Base-by-base conservation (phyloP, 2,888 invertebrate genomes). In the Caenorhabditis sp. region DNA sequence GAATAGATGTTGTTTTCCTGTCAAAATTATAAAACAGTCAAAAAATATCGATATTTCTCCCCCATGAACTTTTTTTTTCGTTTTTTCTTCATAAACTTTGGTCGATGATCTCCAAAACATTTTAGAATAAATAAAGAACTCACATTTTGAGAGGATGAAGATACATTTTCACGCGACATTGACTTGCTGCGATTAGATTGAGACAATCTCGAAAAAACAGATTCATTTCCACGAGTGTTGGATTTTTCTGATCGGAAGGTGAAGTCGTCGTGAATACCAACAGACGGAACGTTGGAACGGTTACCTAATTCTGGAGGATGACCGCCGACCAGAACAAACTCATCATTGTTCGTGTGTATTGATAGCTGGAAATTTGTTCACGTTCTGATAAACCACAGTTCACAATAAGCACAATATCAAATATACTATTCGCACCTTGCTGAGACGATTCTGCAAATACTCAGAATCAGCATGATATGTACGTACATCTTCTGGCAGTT, bases 271-370 rank as follows among this genome's bases (percentile, higher is more conserved):
- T 58, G 31, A 4, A 4, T 17, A 12, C 57, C 36, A 36, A 21
- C 36, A 1, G 36, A 31, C 12, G 57, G 57, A 19, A 58, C 19
- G 10, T 36, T 58, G 4, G 27, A 26, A 6, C 26, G 8, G 10
- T 26, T 26, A 26, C 26, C 26, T 4, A 26, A 24, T 5, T 58
- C 36, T 58, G 66, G 66, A 23, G 72, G 72, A 55, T 65, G 72
- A 1, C 72, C 72, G 14, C 72, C 72, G 19, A 74, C 65, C 21
- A 77, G 62, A 31, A 77, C 77, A 53, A 77, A 77, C 36, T 77
- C 77, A 36, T 77, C 77, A 50, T 74, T 72, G 50, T 74, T 77
- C 37, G 77, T 72, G 51, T 71, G 77, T 17, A 77, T 74, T n/a
- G 77, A 77, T 1, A 77, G 27, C 70, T 70, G 27, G 49, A 69